Evolutionary conservation across 2,113 vertebrate genomes (phyloP), one percentile per base, ranked within the genome.

Genomic region (Spilogale gracilis): DNA sequence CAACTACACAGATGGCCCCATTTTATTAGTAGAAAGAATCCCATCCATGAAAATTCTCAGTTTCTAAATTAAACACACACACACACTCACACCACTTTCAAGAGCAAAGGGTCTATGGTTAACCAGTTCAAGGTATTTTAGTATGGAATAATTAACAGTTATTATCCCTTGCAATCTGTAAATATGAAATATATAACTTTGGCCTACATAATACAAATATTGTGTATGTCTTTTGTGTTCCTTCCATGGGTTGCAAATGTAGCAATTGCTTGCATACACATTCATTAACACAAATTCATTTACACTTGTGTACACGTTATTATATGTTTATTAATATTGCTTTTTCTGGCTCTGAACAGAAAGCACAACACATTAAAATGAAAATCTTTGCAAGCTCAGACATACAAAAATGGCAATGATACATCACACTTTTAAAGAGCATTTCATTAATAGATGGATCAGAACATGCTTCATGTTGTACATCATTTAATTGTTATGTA

Each of bases 371-470:
- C 94, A 92, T 20, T 81, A 20, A 96, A 98, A 97, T 89, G 48
- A 98, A 91, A 63, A 96, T 97, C 45, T 91, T 48, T 94, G 95
- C 93, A 92, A 96, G 73, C 58, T 69, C 52, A 95, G 83, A 98
- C 97, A 81, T 71, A 20, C 73, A 96, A 97, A 97, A 79, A 48
- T 65, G 96, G 67, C 96, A 91, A 95, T 25, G 92, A 89, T 98
- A 73, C 9, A 98, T 98, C 97, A 98, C 74, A 94, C 60, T 90
- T 96, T 97, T 98, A 98, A 98, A 98, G 94, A 98, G 91, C 98
- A 97, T 98, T 99, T 99, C 97, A 98, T 98, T 99, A 98, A 98
- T 89, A 82, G 96, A 97, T 98, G 97, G 88, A 97, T 95, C 88
- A 93, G 97, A 98, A 98, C 97, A 96, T 96, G 91, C 48, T 98